A percentile compares a stretch with the other conserved stretches of the same genome.
phyloP scores from a whole-genome alignment of 2,797 vertebrate genomes.

The Mormyrops boulengeri region DNA sequence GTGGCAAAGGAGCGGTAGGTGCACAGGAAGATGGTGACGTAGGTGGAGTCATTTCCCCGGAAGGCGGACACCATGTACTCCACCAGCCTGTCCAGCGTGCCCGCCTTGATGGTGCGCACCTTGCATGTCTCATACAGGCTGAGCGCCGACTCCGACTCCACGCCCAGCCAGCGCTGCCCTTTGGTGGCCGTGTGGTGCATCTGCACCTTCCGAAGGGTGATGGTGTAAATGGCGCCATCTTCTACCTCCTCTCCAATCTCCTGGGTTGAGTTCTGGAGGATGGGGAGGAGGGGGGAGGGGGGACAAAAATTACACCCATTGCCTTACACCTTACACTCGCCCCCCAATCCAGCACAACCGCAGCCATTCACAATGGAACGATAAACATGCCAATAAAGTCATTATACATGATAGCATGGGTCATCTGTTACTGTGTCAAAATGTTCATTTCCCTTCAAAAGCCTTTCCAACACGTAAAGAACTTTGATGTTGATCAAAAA shows the following conservation, averaged over 20 bases:
- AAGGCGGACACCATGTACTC: slow-evolving; percentile 95
- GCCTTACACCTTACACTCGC: no score
- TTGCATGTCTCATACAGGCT: slow-evolving; percentile 95
- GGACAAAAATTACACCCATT: neutral
- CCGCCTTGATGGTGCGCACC: slow-evolving; percentile 91
- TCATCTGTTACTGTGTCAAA: neutral
- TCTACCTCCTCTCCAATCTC: slow-evolving; percentile 96
- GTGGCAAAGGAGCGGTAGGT: slow-evolving; percentile 91
- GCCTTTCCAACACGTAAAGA: neutral
- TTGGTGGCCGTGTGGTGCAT: slow-evolving; percentile 84
- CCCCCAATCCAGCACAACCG: neutral
- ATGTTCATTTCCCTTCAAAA: neutral
- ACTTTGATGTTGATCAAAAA: neutral
- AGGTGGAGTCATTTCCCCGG: slow-evolving; percentile 91
- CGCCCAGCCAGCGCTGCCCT: slow-evolving; percentile 93
- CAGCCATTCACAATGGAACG: no score
- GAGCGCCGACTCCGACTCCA: slow-evolving; percentile 81
- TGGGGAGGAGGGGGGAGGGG: neutral
- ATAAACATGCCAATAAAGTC: neutral
- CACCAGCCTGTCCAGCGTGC: slow-evolving; percentile 93
- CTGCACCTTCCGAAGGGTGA: slow-evolving; percentile 90
- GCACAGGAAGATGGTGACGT: slow-evolving; percentile 96
- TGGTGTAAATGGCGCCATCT: slow-evolving; percentile 91
- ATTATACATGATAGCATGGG: neutral
- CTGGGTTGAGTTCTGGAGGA: slow-evolving; percentile 85